A percentile compares a stretch with the other conserved stretches of the same genome.
Evolutionary conservation across 2,113 vertebrate genomes (phyloP).

Genomic region (Calidris pugnax): DNA sequence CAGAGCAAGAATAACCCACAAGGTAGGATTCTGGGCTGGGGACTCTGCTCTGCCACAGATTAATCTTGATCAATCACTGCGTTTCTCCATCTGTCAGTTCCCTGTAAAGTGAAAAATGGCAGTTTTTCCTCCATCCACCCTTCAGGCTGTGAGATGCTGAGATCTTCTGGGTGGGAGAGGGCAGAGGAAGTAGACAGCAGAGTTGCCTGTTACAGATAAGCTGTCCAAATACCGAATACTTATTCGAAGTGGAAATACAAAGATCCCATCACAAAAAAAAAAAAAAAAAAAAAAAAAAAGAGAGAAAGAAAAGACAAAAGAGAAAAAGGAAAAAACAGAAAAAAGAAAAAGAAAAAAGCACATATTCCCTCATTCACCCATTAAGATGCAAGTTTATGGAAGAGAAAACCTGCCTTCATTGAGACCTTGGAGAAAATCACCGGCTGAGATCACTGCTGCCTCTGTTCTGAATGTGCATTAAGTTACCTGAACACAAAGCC

Average conservation of each 20-base stretch:
- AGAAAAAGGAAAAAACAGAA: too few species aligned
- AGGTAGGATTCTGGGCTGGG: neutral
- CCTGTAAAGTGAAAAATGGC: neutral
- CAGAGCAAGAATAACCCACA: neutral
- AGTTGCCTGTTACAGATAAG: neutral
- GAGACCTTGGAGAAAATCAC: neutral
- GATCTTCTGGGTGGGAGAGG: neutral
- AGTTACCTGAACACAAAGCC: neutral
- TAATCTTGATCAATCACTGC: neutral
- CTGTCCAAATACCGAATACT: neutral
- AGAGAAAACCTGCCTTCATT: neutral
- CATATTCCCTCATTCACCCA: neutral
- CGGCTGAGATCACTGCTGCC: neutral
- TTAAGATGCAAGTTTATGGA: neutral
- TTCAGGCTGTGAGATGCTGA: neutral
- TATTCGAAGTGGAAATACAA: neutral
- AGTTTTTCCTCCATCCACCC: neutral
- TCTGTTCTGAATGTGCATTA: neutral
- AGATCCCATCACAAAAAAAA: neutral
- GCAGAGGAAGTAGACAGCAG: neutral
- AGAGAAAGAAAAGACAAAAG: too few species aligned
- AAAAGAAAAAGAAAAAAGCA: neutral
- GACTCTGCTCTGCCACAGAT: neutral
- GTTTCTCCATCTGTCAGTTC: neutral
- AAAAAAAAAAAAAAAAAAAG: too few species aligned